These are phyloP conservation scores for Hermaeophaga mercurialis DNA, from an alignment of 2,888 invertebrate species.

Conservation along the genomic window DNA sequence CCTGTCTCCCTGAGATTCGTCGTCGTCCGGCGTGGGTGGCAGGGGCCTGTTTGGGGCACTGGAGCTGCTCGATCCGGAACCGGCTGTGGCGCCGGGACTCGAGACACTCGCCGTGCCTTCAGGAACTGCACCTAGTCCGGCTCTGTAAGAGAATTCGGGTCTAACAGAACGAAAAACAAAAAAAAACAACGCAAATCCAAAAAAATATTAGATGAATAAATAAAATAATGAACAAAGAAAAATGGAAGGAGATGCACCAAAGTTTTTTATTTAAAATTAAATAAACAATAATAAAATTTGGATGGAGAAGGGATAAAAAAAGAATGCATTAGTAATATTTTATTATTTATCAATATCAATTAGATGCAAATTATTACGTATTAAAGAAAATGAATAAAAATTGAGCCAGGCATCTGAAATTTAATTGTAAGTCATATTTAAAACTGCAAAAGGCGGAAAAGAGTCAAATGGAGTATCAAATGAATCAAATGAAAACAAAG, in stretches of 20 bases:
- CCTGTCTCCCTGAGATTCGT: constrained; percentile 75
- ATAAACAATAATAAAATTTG: neutral
- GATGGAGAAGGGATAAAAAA: constrained; percentile 4
- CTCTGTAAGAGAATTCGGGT: constrained; percentile 84
- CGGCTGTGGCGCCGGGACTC: constrained; percentile 55
- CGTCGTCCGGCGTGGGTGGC: constrained; percentile 94
- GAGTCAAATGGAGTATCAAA: too few relatives aligned
- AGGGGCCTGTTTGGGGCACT: constrained; percentile 90
- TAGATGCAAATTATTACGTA: too few relatives aligned
- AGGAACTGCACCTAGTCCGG: constrained; percentile 69
- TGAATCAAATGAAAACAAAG: too few relatives aligned
- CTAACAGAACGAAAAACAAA: constrained; percentile 59
- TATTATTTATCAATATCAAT: too few relatives aligned
- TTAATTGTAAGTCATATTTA: too few relatives aligned
- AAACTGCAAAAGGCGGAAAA: too few relatives aligned
- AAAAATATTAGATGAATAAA: neutral
- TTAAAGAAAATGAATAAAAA: too few relatives aligned
- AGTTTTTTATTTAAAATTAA: constrained; percentile 5
- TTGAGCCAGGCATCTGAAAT: too few relatives aligned
- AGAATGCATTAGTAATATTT: neutral
- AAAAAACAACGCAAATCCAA: constrained; percentile 26
- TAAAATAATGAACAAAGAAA: constrained; percentile 5
- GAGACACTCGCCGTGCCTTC: constrained; percentile 61
- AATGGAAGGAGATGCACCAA: neutral
- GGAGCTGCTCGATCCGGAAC: constrained; percentile 63